Conservation (phyloP, 2,888 invertebrate species). For the Scaptodrosophila latifasciaeformis region DNA sequence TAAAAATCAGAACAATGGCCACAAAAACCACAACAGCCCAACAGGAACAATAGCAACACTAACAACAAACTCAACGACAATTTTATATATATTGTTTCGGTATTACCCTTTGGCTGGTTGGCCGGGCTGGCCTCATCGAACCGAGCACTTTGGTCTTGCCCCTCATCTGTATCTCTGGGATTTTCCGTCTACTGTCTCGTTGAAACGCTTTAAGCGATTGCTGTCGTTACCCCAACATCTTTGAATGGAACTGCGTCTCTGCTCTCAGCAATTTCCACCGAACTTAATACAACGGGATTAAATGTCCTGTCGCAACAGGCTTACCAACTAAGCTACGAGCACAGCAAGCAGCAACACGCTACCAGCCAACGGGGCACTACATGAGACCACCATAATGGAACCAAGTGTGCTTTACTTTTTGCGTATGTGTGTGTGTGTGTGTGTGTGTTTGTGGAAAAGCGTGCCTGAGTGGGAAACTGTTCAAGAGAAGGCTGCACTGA, state of each 20-base stretch:
- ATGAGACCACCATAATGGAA: constrained; percentile 34
- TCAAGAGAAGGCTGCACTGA: too few species aligned
- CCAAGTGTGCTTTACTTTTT: constrained; percentile 11
- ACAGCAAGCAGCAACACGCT: constrained; percentile 30
- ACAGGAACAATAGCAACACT: constrained; percentile 14
- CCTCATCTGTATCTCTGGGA: background rate
- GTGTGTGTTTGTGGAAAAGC: too few species aligned
- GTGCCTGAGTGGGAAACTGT: too few species aligned
- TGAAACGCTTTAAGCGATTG: constrained; percentile 51
- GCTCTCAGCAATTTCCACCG: constrained; percentile 16
- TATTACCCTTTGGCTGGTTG: constrained; percentile 57
- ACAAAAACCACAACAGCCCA: too few species aligned
- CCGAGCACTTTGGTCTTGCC: constrained; percentile 2
- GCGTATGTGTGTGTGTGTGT: constrained; percentile 22
- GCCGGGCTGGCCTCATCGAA: background rate
- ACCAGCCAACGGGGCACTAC: too few species aligned
- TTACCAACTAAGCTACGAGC: constrained; percentile 52
- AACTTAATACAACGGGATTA: constrained; percentile 61
- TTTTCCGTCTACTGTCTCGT: constrained; percentile 1
- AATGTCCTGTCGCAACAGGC: constrained; percentile 67
- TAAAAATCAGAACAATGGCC: constrained; percentile 61
- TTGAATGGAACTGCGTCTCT: background rate
- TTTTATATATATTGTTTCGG: constrained; percentile 22
- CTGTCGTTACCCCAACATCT: constrained; percentile 12
- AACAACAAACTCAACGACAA: constrained; percentile 25